A percentile compares a stretch with the other conserved stretches of the same genome.
Evolutionary conservation across 2,888 invertebrate species (phyloP).

Genomic region (Pollenia griseotomentosa): DNA sequence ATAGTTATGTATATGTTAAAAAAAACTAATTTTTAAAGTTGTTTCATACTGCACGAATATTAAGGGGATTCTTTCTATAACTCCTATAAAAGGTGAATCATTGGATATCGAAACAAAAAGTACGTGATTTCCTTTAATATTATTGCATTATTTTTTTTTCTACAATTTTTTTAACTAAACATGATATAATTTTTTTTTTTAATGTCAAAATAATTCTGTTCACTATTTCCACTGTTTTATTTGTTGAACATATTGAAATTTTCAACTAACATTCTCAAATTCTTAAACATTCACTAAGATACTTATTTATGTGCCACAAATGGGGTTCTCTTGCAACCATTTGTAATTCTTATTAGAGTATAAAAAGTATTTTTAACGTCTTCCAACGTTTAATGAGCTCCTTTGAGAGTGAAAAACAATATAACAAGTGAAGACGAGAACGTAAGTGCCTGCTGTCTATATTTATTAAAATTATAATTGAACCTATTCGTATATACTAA

Average conservation of each 20-base stretch:
- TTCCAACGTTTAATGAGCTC: slow-evolving; percentile 36
- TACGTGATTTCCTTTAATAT: too few species aligned
- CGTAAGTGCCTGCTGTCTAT: background rate
- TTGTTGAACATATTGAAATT: background rate
- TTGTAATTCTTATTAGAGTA: slow-evolving; percentile 2
- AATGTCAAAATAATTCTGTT: too few species aligned
- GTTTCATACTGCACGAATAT: too few species aligned
- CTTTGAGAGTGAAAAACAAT: slow-evolving; percentile 3
- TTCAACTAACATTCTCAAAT: slow-evolving; percentile 17
- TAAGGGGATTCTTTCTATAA: too few species aligned
- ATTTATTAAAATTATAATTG: slow-evolving; percentile 41
- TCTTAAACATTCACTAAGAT: background rate
- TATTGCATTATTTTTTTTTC: too few species aligned
- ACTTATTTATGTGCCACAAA: slow-evolving; percentile 26
- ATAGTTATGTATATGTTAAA: too few species aligned
- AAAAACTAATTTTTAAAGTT: too few species aligned
- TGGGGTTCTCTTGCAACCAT: background rate
- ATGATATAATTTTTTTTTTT: background rate
- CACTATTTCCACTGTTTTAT: too few species aligned
- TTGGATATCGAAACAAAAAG: too few species aligned
- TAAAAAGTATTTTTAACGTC: background rate
- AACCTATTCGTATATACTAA: slow-evolving; percentile 19
- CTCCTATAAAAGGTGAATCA: too few species aligned
- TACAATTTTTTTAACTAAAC: too few species aligned
- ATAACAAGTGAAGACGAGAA: background rate